Percentiles rank a stretch among this genome's conserved stretches.
Evolutionary conservation across 2,888 invertebrate species (phyloP).

Genomic region (Sesamia inferens): DNA sequence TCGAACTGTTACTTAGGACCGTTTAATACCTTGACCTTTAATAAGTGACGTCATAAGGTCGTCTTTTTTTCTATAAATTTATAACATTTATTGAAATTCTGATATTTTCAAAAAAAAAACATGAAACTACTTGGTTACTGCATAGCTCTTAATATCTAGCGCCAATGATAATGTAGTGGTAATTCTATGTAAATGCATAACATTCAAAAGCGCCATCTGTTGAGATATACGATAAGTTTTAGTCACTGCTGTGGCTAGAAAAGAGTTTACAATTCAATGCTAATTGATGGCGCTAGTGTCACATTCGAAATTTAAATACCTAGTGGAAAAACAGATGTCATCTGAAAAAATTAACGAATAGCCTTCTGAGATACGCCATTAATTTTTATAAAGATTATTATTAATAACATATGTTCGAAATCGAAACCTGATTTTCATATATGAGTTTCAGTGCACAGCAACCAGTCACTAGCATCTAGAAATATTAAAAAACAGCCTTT

Average conservation of each 20-base stretch:
- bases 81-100: background rate
- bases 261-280: constrained; percentile 16
- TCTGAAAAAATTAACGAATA: background rate
- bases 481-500: background rate
- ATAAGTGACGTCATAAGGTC: background rate
- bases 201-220: constrained; percentile 61
- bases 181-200: background rate
- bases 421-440: background rate
- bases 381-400: background rate
- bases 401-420: background rate
- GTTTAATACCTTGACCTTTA: constrained; percentile 35
- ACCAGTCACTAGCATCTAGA: no score
- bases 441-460: background rate
- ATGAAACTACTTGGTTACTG: constrained; percentile 4
- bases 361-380: background rate
- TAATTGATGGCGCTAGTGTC: constrained; percentile 57
- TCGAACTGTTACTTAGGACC: constrained; percentile 1
- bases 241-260: constrained; percentile 18
- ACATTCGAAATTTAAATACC: background rate
- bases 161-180: background rate
- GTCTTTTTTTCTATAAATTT: background rate
- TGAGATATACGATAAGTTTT: constrained; percentile 23
- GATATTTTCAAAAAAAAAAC: constrained; percentile 6
- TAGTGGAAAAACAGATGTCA: constrained; percentile 11
- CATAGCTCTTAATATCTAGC: constrained; percentile 11